A percentile compares a stretch with the other conserved stretches of the same genome.
Conservation (phyloP, 1,140 invertebrate species). For the Spodoptera litura region DNA sequence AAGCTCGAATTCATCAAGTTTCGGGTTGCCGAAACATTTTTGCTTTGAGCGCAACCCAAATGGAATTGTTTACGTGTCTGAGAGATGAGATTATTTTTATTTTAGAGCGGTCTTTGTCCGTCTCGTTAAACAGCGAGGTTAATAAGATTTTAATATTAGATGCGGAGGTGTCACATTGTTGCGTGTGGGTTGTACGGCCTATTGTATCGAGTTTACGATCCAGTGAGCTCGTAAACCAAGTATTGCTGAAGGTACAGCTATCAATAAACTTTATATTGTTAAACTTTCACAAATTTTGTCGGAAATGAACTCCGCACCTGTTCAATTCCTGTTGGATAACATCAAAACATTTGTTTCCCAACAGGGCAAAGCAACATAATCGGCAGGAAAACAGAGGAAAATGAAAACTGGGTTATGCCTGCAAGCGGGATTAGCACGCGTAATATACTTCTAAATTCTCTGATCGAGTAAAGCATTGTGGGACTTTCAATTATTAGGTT, state of each 20-base stretch:
- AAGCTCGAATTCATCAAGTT: constrained; percentile 31
- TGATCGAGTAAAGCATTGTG: too few species aligned
- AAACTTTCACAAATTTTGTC: background rate
- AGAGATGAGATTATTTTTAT: constrained; percentile 43
- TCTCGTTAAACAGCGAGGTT: constrained; percentile 46
- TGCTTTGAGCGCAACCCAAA: constrained; percentile 23
- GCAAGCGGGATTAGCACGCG: too few species aligned
- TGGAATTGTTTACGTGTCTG: constrained; percentile 18
- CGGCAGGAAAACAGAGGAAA: too few species aligned
- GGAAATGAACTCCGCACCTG: background rate
- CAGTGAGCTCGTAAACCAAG: constrained; percentile 1
- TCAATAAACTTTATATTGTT: constrained; percentile 30
- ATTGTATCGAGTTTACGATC: constrained; percentile 19
- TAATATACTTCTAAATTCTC: too few species aligned
- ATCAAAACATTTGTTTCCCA: too few species aligned
- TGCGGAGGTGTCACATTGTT: constrained; percentile 51
- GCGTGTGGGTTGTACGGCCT: constrained; percentile 2
- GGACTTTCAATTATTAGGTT: too few species aligned
- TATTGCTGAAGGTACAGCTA: constrained; percentile 18
- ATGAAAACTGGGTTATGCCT: too few species aligned
- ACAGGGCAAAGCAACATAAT: too few species aligned
- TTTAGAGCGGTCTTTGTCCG: constrained; percentile 47
- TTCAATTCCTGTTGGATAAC: too few species aligned
- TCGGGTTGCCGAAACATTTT: constrained; percentile 16
- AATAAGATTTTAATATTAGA: constrained; percentile 60